These are phyloP conservation scores for Brachionus manjavacas DNA, from an alignment of 1,140 invertebrate species.

Conservation along the genomic window DNA sequence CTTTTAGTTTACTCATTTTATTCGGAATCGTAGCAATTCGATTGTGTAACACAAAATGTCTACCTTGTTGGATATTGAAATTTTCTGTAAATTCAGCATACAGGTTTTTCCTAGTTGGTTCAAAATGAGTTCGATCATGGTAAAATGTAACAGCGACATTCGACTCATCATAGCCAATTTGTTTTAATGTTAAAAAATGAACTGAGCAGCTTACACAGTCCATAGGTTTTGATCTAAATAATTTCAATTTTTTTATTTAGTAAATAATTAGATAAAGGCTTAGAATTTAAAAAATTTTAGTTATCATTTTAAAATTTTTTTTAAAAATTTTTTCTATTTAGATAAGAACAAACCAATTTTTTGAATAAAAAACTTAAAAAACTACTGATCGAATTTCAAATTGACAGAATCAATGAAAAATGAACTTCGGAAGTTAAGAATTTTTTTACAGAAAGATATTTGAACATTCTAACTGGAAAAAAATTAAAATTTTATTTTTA, in stretches of 20 bases:
- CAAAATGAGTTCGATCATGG: conserved; percentile 19
- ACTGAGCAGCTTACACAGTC: background rate
- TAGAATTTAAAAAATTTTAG: too few species aligned
- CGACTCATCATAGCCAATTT: conserved; percentile 17
- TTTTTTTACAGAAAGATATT: too few species aligned
- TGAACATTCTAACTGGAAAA: too few species aligned
- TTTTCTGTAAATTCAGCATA: conserved; percentile 3
- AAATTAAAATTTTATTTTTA: too few species aligned
- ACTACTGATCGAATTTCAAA: too few species aligned
- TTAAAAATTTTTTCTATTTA: too few species aligned
- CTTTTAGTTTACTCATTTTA: conserved; percentile 27
- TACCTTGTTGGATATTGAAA: conserved; percentile 17
- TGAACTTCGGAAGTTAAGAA: too few species aligned
- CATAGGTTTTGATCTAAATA: background rate
- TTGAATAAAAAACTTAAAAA: too few species aligned
- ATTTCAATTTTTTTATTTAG: background rate
- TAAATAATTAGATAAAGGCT: too few species aligned
- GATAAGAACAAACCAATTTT: too few species aligned
- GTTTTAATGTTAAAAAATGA: conserved; percentile 28
- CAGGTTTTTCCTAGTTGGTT: background rate
- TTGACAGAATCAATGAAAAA: too few species aligned
- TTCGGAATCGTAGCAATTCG: background rate
- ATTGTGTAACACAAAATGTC: conserved; percentile 12
- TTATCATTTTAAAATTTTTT: too few species aligned
- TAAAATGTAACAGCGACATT: background rate